A percentile compares a stretch with the other conserved stretches of the same genome.
These are phyloP conservation scores for Elephantulus edwardii DNA, from an alignment of 2,113 vertebrate genomes.

Conservation along the genomic window DNA sequence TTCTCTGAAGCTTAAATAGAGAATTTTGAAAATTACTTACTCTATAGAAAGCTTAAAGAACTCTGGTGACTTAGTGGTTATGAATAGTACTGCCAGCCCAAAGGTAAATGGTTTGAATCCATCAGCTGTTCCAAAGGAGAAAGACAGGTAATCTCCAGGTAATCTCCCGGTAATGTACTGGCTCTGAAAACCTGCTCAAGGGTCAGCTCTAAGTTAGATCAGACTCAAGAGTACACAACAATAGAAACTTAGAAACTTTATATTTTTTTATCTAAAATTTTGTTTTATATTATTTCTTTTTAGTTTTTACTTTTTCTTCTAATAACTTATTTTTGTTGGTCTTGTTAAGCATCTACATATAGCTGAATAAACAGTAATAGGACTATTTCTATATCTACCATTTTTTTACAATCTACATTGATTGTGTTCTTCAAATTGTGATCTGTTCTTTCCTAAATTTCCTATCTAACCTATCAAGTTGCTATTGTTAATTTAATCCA, in stretches of 20 bases:
- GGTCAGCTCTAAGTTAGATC: no score
- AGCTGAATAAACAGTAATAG: not conserved
- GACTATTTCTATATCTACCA: not conserved
- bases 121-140: no score
- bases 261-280: not conserved
- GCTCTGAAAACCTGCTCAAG: no score
- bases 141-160: no score
- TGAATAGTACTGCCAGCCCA: no score
- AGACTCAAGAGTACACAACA: no score
- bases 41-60: not conserved
- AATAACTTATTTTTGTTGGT: not conserved
- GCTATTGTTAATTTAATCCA: not conserved
- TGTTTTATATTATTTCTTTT: not conserved
- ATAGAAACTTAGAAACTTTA: no score
- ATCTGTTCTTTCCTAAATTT: not conserved
- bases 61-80: no score
- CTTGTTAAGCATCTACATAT: not conserved
- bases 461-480: not conserved
- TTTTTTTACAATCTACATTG: not conserved
- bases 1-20: not conserved
- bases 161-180: no score
- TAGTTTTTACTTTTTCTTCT: not conserved
- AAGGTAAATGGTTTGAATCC: no score
- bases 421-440: not conserved
- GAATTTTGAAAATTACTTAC: conserved; percentile 28